Evolutionary conservation across 92 coral and sea anemone species (phyloP), one percentile per base, ranked within the genome.

Genomic region (Diadumene lineata): DNA sequence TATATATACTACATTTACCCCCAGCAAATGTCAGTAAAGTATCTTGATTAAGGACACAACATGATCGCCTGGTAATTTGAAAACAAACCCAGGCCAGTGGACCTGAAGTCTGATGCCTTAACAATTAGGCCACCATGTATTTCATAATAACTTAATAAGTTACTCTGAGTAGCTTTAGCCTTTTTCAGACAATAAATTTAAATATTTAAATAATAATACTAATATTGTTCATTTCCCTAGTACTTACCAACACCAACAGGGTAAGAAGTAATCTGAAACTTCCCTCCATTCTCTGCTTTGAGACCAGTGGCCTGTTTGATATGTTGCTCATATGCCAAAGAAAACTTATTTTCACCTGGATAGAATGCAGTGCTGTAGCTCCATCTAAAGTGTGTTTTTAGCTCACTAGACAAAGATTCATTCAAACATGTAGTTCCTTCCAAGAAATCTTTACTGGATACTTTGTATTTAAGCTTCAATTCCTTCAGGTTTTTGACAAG

Each of bases 361-460:
- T 94, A 94, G 75, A 94, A 94, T 25, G 98, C 97, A 28, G 96
- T 94, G 64, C 98, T 94, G 38, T 68, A 86, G 81, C 98, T 94
- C 98, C 98, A 94, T 38, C 60, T 91, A 66, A 94, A 92, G 38
- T 82, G 84, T 0, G 66, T 64, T 65, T 81, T 90, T 7, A 94
- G 70, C 43, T 74, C 65, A 48, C 65, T 72, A 29, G 98, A 94
- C 68, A 94, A 82, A 69, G 97, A 82, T 70, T 92, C 97, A 76
- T 92, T 94, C 60, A 94, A 72, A 66, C 98, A 94, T 16, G 97
- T 94, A 32, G 98, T 94, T 25, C 94, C 94, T 61, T 67, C 21
- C 0, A 85, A 79, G 58, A 94, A 94, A 86, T 94, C 98, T 11
- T 50, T 82, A 31, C 43, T 72, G 18, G 92, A 80, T n/a, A 94